Evolutionary conservation across 2,113 vertebrate species (phyloP).

Genomic region (Campylomormyrus numenius): DNA sequence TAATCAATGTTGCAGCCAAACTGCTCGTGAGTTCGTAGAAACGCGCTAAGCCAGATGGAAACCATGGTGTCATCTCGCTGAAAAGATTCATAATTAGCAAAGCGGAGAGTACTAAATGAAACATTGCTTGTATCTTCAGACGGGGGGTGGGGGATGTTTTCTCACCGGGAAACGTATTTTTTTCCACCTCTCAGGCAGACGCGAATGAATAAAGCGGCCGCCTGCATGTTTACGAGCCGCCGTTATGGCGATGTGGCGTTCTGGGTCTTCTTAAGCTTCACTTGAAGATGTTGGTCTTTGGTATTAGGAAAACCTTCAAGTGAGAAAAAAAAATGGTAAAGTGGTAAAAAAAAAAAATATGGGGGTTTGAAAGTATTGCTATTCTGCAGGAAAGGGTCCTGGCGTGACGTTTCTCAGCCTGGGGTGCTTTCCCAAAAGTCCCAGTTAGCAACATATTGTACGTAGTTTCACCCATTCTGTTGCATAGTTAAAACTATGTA

Average conservation of each 20-base stretch:
- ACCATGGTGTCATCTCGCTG: background rate
- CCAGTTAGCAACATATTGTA: background rate
- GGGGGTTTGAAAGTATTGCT: conserved; percentile 39
- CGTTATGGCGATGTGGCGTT: conserved; percentile 40
- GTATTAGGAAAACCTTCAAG: conserved; percentile 44
- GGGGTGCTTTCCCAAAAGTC: background rate
- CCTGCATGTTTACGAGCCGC: conserved; percentile 38
- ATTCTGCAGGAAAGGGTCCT: conserved; percentile 47
- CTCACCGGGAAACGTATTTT: background rate
- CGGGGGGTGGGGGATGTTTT: background rate
- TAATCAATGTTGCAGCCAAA: background rate
- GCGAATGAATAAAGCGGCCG: background rate
- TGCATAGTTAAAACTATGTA: background rate
- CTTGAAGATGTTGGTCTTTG: conserved; percentile 39
- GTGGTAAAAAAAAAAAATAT: conserved; percentile 38
- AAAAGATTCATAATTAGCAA: background rate
- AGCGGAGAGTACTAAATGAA: background rate
- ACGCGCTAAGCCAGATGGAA: background rate
- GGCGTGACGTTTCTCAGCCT: conserved; percentile 32
- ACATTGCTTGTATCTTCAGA: background rate
- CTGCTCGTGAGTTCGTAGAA: background rate
- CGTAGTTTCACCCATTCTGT: background rate
- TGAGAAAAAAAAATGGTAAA: background rate
- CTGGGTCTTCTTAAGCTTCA: conserved; percentile 31
- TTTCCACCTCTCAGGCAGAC: background rate